Conservation (phyloP, 2,113 vertebrate species). For the Ivindomyrus marchei region DNA sequence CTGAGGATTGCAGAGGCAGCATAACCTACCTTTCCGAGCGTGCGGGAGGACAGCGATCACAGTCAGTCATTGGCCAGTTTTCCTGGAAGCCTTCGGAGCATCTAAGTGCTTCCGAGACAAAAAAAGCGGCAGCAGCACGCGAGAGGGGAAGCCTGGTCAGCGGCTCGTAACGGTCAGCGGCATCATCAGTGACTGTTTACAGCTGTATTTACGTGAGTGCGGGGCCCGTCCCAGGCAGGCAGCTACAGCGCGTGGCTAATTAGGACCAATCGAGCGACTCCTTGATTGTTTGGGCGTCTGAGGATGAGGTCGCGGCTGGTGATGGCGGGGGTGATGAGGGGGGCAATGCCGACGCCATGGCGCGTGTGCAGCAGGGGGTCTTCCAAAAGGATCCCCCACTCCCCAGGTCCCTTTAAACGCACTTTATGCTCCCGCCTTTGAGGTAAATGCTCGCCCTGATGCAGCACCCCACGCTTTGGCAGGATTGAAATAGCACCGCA, state of each 20-base stretch:
- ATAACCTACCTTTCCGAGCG: slow-evolving; percentile 90
- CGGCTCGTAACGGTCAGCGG: slow-evolving; percentile 85
- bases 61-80: slow-evolving; percentile 92
- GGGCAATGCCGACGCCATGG: background rate
- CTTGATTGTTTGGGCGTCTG: slow-evolving; percentile 97
- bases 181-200: slow-evolving; percentile 92
- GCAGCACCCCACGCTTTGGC: slow-evolving; percentile 46
- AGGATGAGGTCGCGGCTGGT: slow-evolving; percentile 71
- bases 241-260: slow-evolving; percentile 88
- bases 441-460: slow-evolving; percentile 60
- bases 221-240: slow-evolving; percentile 79
- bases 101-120: slow-evolving; percentile 61
- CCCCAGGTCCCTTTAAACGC: background rate
- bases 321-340: background rate
- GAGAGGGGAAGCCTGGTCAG: slow-evolving; percentile 74
- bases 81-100: slow-evolving; percentile 60
- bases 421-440: slow-evolving; percentile 39
- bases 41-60: slow-evolving; percentile 80
- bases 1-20: slow-evolving; percentile 50
- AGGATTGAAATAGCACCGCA: background rate
- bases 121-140: slow-evolving; percentile 63
- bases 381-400: background rate
- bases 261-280: slow-evolving; percentile 98
- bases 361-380: background rate
- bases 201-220: slow-evolving; percentile 83